phyloP scores from a whole-genome alignment of 1,140 invertebrate species.

The Choristoneura fumiferana region DNA sequence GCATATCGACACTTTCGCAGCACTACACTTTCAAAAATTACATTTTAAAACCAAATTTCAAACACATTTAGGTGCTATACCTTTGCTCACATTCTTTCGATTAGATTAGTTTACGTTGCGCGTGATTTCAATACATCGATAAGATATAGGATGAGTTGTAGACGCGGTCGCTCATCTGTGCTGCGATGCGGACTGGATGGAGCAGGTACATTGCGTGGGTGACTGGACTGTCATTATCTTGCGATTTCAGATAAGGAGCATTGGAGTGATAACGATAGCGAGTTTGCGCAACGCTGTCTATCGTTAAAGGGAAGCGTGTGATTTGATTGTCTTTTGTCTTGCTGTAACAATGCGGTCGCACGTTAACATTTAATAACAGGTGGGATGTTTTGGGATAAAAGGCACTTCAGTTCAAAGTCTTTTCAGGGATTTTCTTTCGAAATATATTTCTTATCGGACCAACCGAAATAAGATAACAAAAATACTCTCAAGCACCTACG shows the following conservation, averaged over 20 bases:
- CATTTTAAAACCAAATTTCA: constrained; percentile 8
- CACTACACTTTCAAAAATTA: constrained; percentile 28
- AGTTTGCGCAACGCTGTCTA: constrained; percentile 15
- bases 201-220: constrained; percentile 29
- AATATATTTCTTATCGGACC: no score
- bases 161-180: constrained; percentile 44
- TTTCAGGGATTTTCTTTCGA: no score
- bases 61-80: constrained; percentile 30
- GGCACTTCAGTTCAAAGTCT: no score
- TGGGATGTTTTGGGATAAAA: constrained; percentile 5
- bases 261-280: constrained; percentile 18
- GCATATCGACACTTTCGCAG: constrained; percentile 50
- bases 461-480: no score
- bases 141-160: constrained; percentile 46
- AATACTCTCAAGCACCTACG: no score
- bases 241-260: constrained; percentile 17
- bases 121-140: constrained; percentile 65
- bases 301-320: constrained; percentile 1
- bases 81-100: constrained; percentile 46
- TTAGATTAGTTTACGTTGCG: constrained; percentile 33
- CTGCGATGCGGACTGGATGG: constrained; percentile 14
- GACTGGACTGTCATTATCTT: constrained; percentile 41
- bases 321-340: constrained; percentile 20
- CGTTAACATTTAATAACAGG: constrained; percentile 23
- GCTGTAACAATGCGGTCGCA: constrained; percentile 28